Conservation (phyloP, 2,797 vertebrate genomes). For the Mus spretus region DNA sequence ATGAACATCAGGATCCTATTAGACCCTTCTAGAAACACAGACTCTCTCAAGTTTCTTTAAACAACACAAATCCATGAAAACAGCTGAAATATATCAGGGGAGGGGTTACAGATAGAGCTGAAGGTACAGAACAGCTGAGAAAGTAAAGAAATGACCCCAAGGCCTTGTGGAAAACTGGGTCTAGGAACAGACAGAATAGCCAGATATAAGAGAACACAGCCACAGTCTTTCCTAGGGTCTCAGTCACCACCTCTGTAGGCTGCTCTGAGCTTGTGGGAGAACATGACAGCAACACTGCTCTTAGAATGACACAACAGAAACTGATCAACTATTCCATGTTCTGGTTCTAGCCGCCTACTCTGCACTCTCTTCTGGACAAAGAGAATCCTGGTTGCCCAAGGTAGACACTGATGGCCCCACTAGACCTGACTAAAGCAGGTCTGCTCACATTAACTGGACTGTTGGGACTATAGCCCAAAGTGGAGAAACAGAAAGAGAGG, state of each 20-base stretch:
- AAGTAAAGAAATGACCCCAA: neutral
- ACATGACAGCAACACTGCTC: neutral
- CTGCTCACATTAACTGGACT: neutral
- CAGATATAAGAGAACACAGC: neutral
- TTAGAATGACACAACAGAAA: neutral
- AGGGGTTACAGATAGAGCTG: neutral
- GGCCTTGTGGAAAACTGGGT: neutral
- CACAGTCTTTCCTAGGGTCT: neutral
- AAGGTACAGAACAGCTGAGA: neutral
- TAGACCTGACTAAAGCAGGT: no score
- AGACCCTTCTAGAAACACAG: slow-evolving; percentile 1
- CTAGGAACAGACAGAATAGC: accelerated
- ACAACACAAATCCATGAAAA: slow-evolving; percentile 37
- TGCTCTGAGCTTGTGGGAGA: neutral
- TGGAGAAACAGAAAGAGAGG: neutral
- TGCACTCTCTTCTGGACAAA: neutral
- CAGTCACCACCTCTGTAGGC: neutral
- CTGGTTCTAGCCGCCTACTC: neutral
- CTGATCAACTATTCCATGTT: neutral
- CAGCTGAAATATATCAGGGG: neutral
- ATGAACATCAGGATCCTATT: neutral
- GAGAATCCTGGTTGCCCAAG: neutral
- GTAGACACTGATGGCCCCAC: neutral
- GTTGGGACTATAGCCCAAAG: neutral
- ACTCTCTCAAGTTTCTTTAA: neutral